A percentile compares a stretch with the other conserved stretches of the same genome.
Conservation (phyloP, 2,797 vertebrate genomes). For the Cossypha caffra region DNA sequence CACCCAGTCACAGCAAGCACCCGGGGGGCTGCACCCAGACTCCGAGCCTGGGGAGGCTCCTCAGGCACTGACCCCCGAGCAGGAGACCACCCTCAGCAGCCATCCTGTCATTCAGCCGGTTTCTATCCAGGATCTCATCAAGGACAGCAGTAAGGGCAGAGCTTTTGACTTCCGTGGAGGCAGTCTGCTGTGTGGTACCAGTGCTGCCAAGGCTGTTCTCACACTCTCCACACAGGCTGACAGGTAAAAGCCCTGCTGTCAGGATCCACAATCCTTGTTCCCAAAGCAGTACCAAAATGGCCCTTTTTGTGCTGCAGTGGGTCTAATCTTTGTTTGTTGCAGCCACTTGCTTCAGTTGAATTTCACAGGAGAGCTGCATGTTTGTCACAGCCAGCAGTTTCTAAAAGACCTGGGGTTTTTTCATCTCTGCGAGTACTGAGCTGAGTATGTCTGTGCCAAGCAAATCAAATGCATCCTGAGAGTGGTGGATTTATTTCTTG, state of each 20-base stretch:
- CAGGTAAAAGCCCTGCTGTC: slow-evolving; percentile 76
- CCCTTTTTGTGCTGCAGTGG: background rate
- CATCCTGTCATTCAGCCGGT: slow-evolving; percentile 87
- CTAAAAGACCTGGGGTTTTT: background rate
- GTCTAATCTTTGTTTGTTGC: background rate
- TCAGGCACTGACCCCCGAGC: slow-evolving; percentile 73
- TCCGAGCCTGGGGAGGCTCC: slow-evolving; percentile 46
- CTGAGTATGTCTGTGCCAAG: background rate
- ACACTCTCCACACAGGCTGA: slow-evolving; percentile 91
- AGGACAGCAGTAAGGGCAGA: slow-evolving; percentile 81
- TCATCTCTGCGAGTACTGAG: background rate
- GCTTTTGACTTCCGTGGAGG: slow-evolving; percentile 85
- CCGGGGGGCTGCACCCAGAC: slow-evolving; percentile 59
- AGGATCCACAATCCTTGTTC: background rate
- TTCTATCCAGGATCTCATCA: slow-evolving; percentile 92
- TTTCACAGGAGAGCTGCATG: background rate
- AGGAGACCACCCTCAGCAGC: slow-evolving; percentile 79
- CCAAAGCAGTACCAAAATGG: background rate
- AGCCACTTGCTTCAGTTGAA: background rate
- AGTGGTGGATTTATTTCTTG: background rate
- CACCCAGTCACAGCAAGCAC: slow-evolving; percentile 83
- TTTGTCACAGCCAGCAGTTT: background rate
- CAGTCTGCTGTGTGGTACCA: slow-evolving; percentile 85
- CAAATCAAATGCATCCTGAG: background rate
- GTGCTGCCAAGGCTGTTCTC: slow-evolving; percentile 89